phyloP scores from a whole-genome alignment of 2,888 invertebrate genomes.

The Ochropleura leucogaster region DNA sequence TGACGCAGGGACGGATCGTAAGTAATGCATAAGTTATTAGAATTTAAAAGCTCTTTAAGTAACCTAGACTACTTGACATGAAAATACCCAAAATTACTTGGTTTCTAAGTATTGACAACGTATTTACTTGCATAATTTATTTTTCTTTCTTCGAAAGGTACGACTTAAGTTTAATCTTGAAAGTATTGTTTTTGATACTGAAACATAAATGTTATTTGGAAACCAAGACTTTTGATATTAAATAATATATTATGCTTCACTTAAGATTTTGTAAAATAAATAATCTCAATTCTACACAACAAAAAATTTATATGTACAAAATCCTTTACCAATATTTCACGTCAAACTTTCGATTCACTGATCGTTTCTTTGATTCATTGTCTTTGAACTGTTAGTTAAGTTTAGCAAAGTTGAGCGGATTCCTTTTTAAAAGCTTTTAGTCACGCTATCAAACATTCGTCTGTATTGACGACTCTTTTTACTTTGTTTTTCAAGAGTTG shows the following conservation, averaged over 20 bases:
- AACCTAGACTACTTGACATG: not conserved
- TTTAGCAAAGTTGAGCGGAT: conserved; percentile 43
- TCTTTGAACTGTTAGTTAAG: conserved; percentile 45
- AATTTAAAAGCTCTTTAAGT: not conserved
- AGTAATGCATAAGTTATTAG: not conserved
- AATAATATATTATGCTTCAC: not conserved
- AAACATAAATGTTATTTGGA: no score
- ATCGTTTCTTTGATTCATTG: conserved; percentile 55
- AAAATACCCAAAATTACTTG: not conserved
- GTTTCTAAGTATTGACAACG: not conserved
- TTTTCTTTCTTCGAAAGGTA: not conserved
- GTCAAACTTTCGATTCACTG: conserved; percentile 43
- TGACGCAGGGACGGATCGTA: no score
- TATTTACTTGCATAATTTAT: not conserved
- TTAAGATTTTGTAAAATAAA: not conserved
- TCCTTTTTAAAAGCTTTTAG: conserved; percentile 61
- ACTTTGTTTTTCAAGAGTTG: conserved; percentile 29
- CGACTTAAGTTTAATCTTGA: not conserved
- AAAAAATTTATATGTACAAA: not conserved
- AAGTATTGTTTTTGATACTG: not conserved
- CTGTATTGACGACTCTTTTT: conserved; percentile 23
- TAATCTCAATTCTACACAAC: not conserved
- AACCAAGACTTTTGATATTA: no score
- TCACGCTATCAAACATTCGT: conserved; percentile 50
- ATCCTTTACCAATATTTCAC: conserved; percentile 23